Base-by-base conservation (phyloP, 2,113 vertebrate species). In the Pyxicephalus adspersus region DNA sequence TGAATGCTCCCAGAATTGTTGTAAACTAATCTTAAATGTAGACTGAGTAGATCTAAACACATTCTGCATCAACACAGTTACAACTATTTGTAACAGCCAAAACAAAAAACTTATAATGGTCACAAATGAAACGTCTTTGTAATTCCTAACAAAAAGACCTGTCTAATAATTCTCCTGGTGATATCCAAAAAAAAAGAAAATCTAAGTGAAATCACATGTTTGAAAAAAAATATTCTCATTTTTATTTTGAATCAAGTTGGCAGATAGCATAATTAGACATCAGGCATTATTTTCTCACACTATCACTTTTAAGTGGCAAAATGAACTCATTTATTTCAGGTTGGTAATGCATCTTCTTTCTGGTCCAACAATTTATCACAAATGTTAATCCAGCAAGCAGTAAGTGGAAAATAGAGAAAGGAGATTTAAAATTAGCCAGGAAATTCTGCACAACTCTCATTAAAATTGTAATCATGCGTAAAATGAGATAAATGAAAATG, bases 381-480 rank as follows among this genome's bases (percentile, higher is more conserved):
- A 93, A 89, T 91, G 90, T 92, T 93, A 93, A 94, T 92, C 91
- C 91, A 91, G 83, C 84, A 86, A 87, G 88, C 89, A 78, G 88
- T 88, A 85, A 92, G 89, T 81, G 84, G 64, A 67, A 74, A 76
- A 73, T 86, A 82, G 83, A 87, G 87, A 86, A 89, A 87, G 88
- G 83, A 85, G 92, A 92, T 91, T 95, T 93, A 92, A 95, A 94
- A 95, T 96, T 94, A 95, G 92, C 91, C 89, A 87, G 64, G 84
- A 93, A 97, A 95, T 93, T 91, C 91, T 94, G 93, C 92, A 94
- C 92, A 95, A 95, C 92, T 96, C 80, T 81, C 94, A 96, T 98
- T 98, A 97, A 96, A 97, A 95, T 94, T 93, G 92, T 96, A 96
- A 96, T 97, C 93, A 94, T 95, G 94, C 87, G 70, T 96, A 96